Evolutionary conservation across 2,797 vertebrate genomes (phyloP), one percentile per base, ranked within the genome.

Genomic region (Ataeniobius toweri): DNA sequence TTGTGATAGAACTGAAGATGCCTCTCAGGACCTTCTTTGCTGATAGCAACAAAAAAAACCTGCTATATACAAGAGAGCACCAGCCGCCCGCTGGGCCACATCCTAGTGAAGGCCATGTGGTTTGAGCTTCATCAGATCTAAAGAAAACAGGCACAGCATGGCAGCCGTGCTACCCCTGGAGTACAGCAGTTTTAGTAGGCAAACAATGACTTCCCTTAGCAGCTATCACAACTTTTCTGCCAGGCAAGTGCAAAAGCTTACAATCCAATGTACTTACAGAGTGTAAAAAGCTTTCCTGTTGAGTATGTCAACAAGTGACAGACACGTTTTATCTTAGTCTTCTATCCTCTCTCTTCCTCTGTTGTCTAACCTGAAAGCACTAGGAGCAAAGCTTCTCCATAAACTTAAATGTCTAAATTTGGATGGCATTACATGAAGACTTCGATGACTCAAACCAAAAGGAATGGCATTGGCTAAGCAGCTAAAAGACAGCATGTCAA

Each of bases 71-170:
- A 58, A 67, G n/a, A 86, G 76, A 61, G 68, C 14, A 61, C 67
- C 18, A 3, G 50, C 12, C 48, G 6, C 86, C 80, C 55, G 46
- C 77, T 71, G 82, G 65, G 83, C 65, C 26, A 6, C 61, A 83
- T 89, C 85, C 93, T 86, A 91, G 75, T 67, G 0, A 83, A 79
- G 70, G 76, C 79, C 75, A 63, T 28, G 24, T 48, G 79, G 77
- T 76, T 83, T 89, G 83, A 95, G 92, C 90, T 92, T 84, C 75
- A 28, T 88, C 82, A 92, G 88, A 90, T 88, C 93, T 93, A 92
- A 95, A 94, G 86, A 85, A 94, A 94, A 94, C 90, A 94, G 79
- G 71, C 76, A 75, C 74, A 83, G 80, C 83, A 79, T 85, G 86
- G 85, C 84, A 75, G 59, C 74, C 72, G 26, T 81, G 79, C 76